Evolutionary conservation across 2,888 invertebrate species (phyloP).

Genomic region (Catocala nupta): DNA sequence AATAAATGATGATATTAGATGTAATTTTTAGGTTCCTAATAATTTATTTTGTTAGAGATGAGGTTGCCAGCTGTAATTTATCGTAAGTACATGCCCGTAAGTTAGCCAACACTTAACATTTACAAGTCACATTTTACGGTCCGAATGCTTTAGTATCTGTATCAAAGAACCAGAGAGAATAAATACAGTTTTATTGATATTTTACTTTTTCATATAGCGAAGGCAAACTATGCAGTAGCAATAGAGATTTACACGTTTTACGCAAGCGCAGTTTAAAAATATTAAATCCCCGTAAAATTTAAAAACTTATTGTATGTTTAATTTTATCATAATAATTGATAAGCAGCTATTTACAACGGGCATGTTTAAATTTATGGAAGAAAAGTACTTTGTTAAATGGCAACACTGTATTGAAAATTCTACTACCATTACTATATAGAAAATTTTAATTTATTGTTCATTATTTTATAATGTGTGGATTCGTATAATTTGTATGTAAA

Average conservation of each 20-base stretch:
- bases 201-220: too few species aligned
- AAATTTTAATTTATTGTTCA: not conserved
- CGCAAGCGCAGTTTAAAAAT: too few species aligned
- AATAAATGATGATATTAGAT: not conserved
- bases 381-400: constrained; percentile 24
- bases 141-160: constrained; percentile 7
- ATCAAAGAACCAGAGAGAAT: too few species aligned
- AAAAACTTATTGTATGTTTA: too few species aligned
- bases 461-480: not conserved
- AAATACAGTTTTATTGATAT: too few species aligned
- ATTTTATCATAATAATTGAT: too few species aligned
- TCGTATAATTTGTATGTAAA: constrained; percentile 1
- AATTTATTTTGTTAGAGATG: not conserved
- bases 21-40: not conserved
- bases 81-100: constrained; percentile 5
- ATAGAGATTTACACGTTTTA: too few species aligned
- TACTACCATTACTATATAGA: constrained; percentile 18
- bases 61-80: not conserved
- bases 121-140: constrained; percentile 19
- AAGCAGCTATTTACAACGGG: constrained; percentile 11
- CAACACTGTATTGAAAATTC: constrained; percentile 28
- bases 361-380: constrained; percentile 17
- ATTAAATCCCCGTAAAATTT: too few species aligned
- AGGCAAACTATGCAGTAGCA: too few species aligned
- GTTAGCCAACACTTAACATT: constrained; percentile 10